Evolutionary conservation across 2,888 invertebrate genomes (phyloP).

Genomic region (Synanthedon andrenaeformis): DNA sequence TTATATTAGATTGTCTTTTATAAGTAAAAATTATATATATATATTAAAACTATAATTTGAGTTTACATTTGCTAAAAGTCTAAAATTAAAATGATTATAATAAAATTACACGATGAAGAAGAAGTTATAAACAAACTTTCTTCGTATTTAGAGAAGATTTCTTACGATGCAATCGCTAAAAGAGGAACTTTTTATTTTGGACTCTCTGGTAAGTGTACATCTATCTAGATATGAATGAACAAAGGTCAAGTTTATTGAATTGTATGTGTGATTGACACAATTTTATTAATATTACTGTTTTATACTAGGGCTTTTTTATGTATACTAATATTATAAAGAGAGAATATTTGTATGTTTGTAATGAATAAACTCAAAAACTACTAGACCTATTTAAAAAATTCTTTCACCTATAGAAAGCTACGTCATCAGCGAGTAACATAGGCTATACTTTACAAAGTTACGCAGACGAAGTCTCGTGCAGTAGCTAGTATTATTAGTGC

Average conservation of each 20-base stretch:
- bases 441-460: no score
- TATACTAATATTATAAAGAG: no score
- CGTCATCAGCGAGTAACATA: no score
- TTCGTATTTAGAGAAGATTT: constrained; percentile 73
- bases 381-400: no score
- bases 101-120: constrained; percentile 60
- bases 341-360: no score
- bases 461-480: no score
- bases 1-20: no score
- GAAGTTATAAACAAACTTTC: constrained; percentile 73
- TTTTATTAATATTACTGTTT: not conserved
- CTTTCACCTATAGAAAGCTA: no score
- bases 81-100: constrained; percentile 45
- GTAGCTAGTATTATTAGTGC: no score
- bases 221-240: not conserved
- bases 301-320: not conserved
- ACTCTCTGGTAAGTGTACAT: constrained; percentile 75
- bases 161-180: constrained; percentile 73
- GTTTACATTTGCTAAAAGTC: not conserved
- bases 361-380: no score
- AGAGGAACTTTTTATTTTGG: constrained; percentile 80
- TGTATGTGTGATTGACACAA: not conserved
- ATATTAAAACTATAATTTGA: not conserved
- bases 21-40: no score
- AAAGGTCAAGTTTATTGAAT: not conserved